Percentiles rank a stretch among this genome's conserved stretches.
These are phyloP conservation scores for Eupeodes luniger DNA, from an alignment of 2,888 invertebrate genomes.

Conservation along the genomic window DNA sequence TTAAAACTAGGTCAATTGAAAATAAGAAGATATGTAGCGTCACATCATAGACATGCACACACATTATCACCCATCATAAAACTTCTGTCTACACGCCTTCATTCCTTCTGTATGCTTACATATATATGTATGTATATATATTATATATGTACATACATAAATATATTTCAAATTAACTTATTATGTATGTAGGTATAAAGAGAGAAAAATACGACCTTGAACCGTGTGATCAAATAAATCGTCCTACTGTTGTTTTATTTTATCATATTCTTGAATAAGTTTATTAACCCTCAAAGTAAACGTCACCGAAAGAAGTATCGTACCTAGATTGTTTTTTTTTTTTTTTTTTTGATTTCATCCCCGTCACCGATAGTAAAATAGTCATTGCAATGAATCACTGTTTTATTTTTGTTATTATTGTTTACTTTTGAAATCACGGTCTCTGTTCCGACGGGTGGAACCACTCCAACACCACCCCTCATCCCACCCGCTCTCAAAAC, in stretches of 20 bases:
- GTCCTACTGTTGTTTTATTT: conserved; percentile 58
- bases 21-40: conserved; percentile 70
- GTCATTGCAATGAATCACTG: conserved; percentile 61
- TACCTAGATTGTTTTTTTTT: conserved; percentile 27
- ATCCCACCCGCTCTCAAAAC: conserved; percentile 3
- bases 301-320: conserved; percentile 27
- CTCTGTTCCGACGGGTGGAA: conserved; percentile 37
- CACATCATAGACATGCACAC: conserved; percentile 45
- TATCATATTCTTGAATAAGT: conserved; percentile 72
- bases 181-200: conserved; percentile 28
- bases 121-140: background rate
- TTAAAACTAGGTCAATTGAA: conserved; percentile 70
- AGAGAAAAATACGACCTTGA: conserved; percentile 58
- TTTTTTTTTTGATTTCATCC: conserved; percentile 3
- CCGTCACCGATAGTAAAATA: conserved; percentile 1
- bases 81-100: background rate
- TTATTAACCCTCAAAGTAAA: conserved; percentile 61
- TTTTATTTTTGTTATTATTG: conserved; percentile 67
- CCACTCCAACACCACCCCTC: background rate
- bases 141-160: background rate
- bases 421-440: conserved; percentile 56
- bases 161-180: conserved; percentile 26
- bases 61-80: background rate
- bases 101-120: background rate
- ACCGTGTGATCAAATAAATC: conserved; percentile 72